Base-by-base conservation (phyloP, 1,140 invertebrate species). In the Nomia melanderi region DNA sequence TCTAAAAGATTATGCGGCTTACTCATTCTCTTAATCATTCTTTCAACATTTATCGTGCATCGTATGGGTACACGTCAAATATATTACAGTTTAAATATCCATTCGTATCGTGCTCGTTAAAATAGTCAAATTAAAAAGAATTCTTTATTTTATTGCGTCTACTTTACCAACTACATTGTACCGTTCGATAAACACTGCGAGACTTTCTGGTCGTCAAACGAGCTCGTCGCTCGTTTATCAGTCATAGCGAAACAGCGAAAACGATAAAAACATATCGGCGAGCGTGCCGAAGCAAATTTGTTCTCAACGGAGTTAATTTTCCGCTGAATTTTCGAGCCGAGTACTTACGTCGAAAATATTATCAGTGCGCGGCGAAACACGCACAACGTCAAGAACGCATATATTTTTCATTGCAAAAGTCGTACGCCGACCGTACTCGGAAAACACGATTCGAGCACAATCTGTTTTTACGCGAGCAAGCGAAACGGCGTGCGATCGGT, bases 161-260 rank as follows among this genome's bases (percentile, higher is more conserved):
- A 17, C 47, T 47, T n/a, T 7, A 39, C 36, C 14, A 20, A 9
- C 1, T 25, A 25, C 0, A 12, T 27, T 29, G 36, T 54, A 69
- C 29, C 33, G 27, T 62, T 64, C 50, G 57, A 25, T 17, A 44
- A 29, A 63, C 39, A 75, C 69, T 39, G 14, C 5, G 20, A 20
- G 20, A 20, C 60, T 64, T 36, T 70, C 50, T 20, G 31, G 44
- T 2, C 57, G 56, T 44, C 27, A 56, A 14, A 59, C 63, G 14
- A 59, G 31, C 27, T 41, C 31, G 12, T 3, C 7, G 25, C 20
- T 54, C 27, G 25, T 71, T 82, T 81, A 81, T 71, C 65, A 64
- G 47, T 44, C n/a, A 56, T 66, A 56, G 25, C 36, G 27, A 36
- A 66, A 4, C 63, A 7, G n/a, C 11, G 23, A 1, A 39, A 57